A percentile compares a stretch with the other conserved stretches of the same genome.
Evolutionary conservation across 2,113 vertebrate species (phyloP).

Genomic region (Myrmecobius fasciatus): DNA sequence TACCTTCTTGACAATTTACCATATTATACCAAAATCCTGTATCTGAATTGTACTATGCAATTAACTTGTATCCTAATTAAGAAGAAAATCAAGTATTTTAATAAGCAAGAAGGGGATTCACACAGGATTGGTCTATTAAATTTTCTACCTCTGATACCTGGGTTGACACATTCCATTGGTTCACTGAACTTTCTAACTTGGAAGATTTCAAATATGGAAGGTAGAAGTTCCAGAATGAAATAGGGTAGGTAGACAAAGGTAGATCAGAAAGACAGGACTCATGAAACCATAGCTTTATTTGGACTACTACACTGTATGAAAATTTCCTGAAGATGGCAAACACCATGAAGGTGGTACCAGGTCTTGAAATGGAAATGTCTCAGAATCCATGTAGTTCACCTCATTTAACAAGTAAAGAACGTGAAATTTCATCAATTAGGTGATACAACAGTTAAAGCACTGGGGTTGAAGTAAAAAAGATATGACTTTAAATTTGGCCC

Average conservation of each 20-base stretch:
- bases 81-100: background rate
- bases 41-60: background rate
- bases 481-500: too few species aligned
- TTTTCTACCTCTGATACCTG: background rate
- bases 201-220: background rate
- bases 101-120: background rate
- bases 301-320: background rate
- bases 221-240: background rate
- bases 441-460: background rate
- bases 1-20: background rate
- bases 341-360: background rate
- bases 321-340: background rate
- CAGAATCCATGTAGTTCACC: background rate
- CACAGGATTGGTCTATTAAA: background rate
- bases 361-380: background rate
- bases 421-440: background rate
- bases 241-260: background rate
- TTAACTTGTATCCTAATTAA: background rate
- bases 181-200: background rate
- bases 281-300: background rate
- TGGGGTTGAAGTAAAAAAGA: too few species aligned
- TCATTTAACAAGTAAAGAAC: background rate
- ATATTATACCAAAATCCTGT: background rate
- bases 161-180: background rate
- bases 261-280: background rate